Percentiles rank a stretch among this genome's conserved stretches.
Evolutionary conservation across 2,888 invertebrate species (phyloP).

Genomic region (Caenorhabditis sulstoni): DNA sequence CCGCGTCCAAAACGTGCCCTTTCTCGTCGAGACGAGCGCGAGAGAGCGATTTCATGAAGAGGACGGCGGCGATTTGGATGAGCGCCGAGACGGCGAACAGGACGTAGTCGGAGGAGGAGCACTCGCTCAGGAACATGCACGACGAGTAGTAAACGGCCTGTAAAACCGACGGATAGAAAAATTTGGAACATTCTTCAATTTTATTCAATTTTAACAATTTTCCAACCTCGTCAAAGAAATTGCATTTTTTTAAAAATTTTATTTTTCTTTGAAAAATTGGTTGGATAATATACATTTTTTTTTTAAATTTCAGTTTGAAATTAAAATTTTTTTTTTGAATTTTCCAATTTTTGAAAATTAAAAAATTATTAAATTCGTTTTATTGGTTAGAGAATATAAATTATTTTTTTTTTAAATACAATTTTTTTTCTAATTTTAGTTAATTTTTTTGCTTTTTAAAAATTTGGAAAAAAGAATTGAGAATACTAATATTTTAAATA

Average conservation of each 20-base stretch:
- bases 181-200: background rate
- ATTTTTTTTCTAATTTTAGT: no score
- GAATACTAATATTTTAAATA: no score
- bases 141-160: constrained; percentile 58
- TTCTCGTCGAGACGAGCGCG: constrained; percentile 59
- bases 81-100: constrained; percentile 58
- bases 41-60: constrained; percentile 72
- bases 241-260: constrained; percentile 1
- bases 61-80: constrained; percentile 66
- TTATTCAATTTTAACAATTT: no score
- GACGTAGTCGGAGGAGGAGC: constrained; percentile 50
- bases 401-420: background rate
- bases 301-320: background rate
- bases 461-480: no score
- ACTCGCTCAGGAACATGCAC: constrained; percentile 52
- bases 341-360: background rate
- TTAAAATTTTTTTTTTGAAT: background rate
- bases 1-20: constrained; percentile 87
- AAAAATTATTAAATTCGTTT: no score
- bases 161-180: no score
- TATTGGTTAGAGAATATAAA: no score
- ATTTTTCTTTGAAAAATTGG: constrained; percentile 2
- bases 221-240: no score
- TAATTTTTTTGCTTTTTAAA: constrained; percentile 10
- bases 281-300: background rate